These are phyloP conservation scores for Hetaerina titia DNA, from an alignment of 2,888 invertebrate species.

Conservation along the genomic window DNA sequence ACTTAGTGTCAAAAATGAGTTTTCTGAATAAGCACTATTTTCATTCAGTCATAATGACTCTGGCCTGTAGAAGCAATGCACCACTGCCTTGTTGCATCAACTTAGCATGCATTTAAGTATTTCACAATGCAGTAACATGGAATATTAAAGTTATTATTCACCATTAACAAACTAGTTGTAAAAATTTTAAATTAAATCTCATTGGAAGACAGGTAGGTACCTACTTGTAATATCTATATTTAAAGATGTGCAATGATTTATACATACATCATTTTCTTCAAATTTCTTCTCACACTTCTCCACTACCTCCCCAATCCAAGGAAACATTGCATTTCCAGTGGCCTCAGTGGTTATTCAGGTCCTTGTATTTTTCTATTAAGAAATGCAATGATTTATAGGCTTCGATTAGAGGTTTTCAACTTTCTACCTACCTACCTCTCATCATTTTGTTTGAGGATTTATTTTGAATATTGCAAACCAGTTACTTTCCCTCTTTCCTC, in stretches of 20 bases:
- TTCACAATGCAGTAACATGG: background rate
- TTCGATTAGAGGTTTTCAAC: too few species aligned
- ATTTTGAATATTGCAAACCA: too few species aligned
- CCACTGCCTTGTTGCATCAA: background rate
- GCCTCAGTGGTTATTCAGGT: background rate
- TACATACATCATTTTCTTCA: background rate
- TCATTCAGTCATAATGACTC: background rate
- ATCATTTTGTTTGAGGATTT: too few species aligned
- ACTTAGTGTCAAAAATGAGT: background rate
- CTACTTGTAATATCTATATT: background rate
- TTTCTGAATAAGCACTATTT: background rate
- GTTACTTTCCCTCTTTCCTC: too few species aligned
- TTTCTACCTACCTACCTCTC: too few species aligned
- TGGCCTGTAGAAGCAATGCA: conserved; percentile 12
- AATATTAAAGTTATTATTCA: background rate
- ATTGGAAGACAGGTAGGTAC: background rate
- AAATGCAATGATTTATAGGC: too few species aligned
- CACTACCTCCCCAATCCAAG: background rate
- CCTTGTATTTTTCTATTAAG: too few species aligned
- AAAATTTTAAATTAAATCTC: background rate
- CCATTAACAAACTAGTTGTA: background rate
- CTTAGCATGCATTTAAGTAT: conserved; percentile 2
- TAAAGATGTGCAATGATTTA: background rate
- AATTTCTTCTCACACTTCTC: background rate
- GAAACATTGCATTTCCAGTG: too few species aligned